Percentiles rank a stretch among this genome's conserved stretches.
Evolutionary conservation across 1,140 invertebrate genomes (phyloP).

Genomic region (Drosophila leontia): DNA sequence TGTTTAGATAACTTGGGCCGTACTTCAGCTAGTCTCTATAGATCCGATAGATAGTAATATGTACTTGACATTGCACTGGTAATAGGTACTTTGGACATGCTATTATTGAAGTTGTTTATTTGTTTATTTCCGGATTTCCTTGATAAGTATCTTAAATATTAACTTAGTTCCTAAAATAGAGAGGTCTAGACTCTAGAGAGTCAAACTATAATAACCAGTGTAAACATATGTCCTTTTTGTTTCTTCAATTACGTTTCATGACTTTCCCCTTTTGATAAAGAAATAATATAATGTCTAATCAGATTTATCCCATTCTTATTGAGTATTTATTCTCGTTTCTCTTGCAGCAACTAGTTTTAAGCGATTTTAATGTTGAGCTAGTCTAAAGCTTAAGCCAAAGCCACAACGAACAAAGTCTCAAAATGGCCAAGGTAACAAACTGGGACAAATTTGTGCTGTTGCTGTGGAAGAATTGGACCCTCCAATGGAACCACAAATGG

Average conservation of each 20-base stretch:
- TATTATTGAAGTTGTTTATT: background rate
- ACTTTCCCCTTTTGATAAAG: background rate
- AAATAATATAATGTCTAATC: background rate
- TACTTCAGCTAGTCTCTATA: background rate
- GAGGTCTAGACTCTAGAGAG: too few relatives aligned
- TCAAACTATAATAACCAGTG: too few relatives aligned
- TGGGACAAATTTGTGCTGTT: conserved; percentile 88
- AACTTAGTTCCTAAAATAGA: background rate
- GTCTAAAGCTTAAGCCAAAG: conserved; percentile 8
- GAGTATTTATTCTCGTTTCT: background rate
- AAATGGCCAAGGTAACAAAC: conserved; percentile 74
- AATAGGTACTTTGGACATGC: background rate
- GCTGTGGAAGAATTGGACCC: conserved; percentile 94
- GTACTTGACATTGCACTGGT: conserved; percentile 14
- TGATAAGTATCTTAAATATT: background rate
- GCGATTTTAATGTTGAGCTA: conserved; percentile 36
- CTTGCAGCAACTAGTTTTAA: conserved; percentile 23
- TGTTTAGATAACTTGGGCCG: conserved; percentile 23
- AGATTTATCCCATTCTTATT: background rate
- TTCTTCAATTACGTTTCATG: background rate
- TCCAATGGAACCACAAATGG: conserved; percentile 90
- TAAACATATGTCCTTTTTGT: too few relatives aligned
- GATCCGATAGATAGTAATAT: background rate
- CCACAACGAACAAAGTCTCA: conserved; percentile 26
- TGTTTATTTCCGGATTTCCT: conserved; percentile 1